phyloP scores from a whole-genome alignment of 2,113 vertebrate genomes.

The Casuarius casuarius region DNA sequence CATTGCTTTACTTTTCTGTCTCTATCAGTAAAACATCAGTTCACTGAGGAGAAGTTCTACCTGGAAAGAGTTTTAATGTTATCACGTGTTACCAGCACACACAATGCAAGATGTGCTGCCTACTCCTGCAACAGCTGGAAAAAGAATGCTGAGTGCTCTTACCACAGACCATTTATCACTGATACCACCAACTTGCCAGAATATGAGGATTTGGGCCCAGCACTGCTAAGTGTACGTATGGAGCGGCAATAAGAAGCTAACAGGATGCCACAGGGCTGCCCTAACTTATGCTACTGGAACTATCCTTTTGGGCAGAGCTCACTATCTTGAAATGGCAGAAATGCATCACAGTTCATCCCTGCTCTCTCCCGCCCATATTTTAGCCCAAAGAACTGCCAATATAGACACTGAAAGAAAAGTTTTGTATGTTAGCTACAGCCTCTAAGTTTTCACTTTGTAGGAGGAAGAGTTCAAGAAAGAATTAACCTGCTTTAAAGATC shows the following conservation, averaged over 20 bases:
- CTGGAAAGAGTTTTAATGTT: neutral
- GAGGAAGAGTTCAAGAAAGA: neutral
- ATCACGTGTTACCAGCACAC: neutral
- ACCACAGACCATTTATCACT: neutral
- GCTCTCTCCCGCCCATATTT: neutral
- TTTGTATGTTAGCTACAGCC: neutral
- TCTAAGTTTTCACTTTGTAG: neutral
- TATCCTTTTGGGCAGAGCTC: neutral
- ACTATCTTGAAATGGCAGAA: neutral
- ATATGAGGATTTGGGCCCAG: neutral
- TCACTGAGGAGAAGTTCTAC: neutral
- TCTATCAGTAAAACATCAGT: neutral
- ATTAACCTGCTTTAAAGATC: constrained; percentile 12
- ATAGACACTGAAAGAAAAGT: neutral
- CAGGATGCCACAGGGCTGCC: neutral
- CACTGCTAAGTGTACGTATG: neutral
- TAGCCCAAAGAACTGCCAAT: neutral
- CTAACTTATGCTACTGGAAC: neutral
- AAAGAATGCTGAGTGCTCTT: neutral
- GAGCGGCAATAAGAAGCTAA: neutral
- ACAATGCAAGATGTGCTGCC: accelerated
- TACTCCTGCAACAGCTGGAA: neutral
- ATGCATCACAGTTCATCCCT: neutral
- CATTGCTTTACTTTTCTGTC: neutral
- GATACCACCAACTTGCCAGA: neutral